Percentiles rank a stretch among this genome's conserved stretches.
These are phyloP conservation scores for Elgaria multicarinata DNA, from an alignment of 2,113 vertebrate genomes.

Conservation along the genomic window DNA sequence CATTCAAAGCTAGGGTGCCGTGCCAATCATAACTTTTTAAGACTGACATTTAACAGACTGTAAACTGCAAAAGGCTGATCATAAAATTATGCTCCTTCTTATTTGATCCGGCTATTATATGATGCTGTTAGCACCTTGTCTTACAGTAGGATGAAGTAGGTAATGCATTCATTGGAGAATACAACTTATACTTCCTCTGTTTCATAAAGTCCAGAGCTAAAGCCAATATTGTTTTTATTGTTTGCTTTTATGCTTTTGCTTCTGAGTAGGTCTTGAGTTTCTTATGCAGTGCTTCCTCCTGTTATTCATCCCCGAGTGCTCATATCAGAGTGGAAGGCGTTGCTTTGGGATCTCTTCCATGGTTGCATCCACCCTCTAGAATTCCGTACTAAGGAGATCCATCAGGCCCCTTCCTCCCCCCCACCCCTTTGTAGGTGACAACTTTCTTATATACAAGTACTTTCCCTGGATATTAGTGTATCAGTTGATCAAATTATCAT, in stretches of 20 bases:
- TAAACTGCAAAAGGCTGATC: constrained; percentile 14
- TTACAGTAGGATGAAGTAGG: neutral
- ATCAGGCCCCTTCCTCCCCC: neutral
- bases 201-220: neutral
- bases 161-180: neutral
- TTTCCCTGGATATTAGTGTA: neutral
- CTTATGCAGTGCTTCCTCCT: neutral
- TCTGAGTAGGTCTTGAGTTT: neutral
- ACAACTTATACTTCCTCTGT: neutral
- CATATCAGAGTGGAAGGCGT: neutral
- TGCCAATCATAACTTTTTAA: constrained; percentile 19
- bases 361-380: neutral
- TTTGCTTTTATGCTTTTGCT: neutral
- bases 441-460: neutral
- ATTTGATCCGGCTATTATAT: neutral
- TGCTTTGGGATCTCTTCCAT: neutral
- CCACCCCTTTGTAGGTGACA: neutral
- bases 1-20: neutral
- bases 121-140: neutral
- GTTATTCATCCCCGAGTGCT: neutral
- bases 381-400: neutral
- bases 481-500: neutral
- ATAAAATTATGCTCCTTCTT: constrained; percentile 13
- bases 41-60: constrained; percentile 18
- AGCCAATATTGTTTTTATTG: neutral